Evolutionary conservation across 2,888 invertebrate genomes (phyloP).

Genomic region (Periphyllus acericola): DNA sequence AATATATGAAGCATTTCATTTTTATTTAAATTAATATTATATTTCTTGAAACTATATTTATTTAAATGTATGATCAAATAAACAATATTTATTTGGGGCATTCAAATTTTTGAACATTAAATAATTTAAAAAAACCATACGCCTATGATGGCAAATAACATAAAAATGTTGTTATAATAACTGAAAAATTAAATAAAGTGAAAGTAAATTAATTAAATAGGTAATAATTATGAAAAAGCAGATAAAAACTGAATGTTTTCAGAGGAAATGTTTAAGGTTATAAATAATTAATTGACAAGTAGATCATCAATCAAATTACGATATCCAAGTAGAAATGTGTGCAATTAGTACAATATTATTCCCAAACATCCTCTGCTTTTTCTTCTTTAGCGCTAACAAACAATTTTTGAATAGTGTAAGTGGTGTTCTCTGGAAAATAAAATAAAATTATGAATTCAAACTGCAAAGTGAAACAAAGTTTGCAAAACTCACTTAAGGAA

Average conservation of each 20-base stretch:
- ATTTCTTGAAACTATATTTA: not conserved
- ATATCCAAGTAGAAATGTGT: not conserved
- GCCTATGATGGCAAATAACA: not conserved
- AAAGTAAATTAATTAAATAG: not conserved
- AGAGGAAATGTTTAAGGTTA: not conserved
- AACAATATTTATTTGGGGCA: not conserved
- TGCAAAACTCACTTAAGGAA: constrained; percentile 72
- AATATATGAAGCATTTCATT: not conserved
- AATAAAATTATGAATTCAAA: not conserved
- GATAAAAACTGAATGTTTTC: not conserved
- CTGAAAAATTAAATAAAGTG: not conserved
- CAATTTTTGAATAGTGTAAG: constrained; percentile 76
- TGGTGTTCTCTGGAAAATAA: constrained; percentile 67
- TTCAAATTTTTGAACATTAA: not conserved
- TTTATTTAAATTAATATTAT: not conserved
- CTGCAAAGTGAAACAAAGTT: not conserved
- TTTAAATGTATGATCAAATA: not conserved
- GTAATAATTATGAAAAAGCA: not conserved
- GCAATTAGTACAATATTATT: not conserved
- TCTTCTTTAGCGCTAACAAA: constrained; percentile 84
- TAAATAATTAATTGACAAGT: constrained; percentile 46
- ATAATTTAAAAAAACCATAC: not conserved
- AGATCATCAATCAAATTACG: not conserved
- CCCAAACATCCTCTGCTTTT: constrained; percentile 54
- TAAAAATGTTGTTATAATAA: not conserved